Conservation (phyloP, 1,140 invertebrate species). For the Pogonomyrmex californicus region DNA sequence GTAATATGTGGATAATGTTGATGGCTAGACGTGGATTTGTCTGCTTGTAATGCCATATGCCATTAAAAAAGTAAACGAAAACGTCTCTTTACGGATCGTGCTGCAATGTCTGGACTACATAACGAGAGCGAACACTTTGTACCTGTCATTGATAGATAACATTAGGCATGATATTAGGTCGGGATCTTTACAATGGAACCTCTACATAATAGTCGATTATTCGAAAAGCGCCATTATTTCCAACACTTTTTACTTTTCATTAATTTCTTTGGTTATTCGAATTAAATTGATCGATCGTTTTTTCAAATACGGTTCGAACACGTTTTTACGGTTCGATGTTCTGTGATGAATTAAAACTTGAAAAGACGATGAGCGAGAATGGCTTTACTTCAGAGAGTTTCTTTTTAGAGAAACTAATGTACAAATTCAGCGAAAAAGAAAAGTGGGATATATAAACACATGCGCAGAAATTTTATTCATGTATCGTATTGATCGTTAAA, state of each 20-base stretch:
- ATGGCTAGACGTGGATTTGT: constrained; percentile 54
- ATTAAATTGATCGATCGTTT: constrained; percentile 39
- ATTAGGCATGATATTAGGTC: constrained; percentile 40
- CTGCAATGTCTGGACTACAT: constrained; percentile 18
- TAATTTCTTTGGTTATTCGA: neutral
- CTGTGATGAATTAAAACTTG: constrained; percentile 18
- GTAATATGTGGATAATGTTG: constrained; percentile 66
- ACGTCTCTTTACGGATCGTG: constrained; percentile 63
- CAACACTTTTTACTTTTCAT: constrained; percentile 8
- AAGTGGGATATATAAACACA: neutral
- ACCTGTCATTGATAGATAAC: constrained; percentile 41
- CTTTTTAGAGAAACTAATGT: neutral
- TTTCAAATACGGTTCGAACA: neutral
- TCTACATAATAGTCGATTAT: constrained; percentile 32
- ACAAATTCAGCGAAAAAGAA: neutral
- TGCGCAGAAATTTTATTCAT: constrained; percentile 22
- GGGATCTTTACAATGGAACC: constrained; percentile 18
- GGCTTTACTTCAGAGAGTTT: neutral
- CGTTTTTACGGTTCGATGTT: neutral
- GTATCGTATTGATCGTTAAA: constrained; percentile 62
- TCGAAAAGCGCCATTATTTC: constrained; percentile 20
- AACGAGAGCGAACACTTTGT: constrained; percentile 45
- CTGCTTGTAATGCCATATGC: constrained; percentile 16
- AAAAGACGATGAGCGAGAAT: neutral
- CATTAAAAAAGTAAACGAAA: constrained; percentile 60